Percentiles rank a stretch among this genome's conserved stretches.
These are phyloP conservation scores for Hyperoplus immaculatus DNA, from an alignment of 2,797 vertebrate species.

Conservation along the genomic window DNA sequence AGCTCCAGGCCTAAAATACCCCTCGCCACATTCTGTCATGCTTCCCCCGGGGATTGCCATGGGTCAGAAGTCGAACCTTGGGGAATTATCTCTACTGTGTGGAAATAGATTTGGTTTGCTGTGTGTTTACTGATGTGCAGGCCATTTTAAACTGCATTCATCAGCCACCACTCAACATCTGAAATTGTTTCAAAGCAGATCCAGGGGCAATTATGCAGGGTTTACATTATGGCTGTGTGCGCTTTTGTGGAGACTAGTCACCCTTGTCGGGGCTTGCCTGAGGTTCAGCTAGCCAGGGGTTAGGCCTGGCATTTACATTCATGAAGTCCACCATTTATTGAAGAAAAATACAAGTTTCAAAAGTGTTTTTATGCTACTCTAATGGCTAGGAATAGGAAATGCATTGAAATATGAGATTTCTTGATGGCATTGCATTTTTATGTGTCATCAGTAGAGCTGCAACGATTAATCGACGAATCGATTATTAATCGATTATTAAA, in stretches of 20 bases:
- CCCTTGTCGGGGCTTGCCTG: neutral
- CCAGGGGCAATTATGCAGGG: neutral
- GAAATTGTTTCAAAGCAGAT: constrained; percentile 1
- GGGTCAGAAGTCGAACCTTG: constrained; percentile 57
- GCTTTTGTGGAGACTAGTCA: neutral
- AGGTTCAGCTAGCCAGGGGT: neutral
- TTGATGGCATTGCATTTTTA: neutral
- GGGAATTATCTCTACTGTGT: constrained; percentile 61
- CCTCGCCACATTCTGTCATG: constrained; percentile 66
- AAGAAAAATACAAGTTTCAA: neutral
- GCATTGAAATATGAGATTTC: neutral
- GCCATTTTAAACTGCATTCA: neutral
- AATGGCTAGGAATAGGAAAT: neutral
- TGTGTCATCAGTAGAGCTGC: neutral
- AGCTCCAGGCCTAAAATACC: constrained; percentile 79
- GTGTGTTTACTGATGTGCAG: constrained; percentile 38
- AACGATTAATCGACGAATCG: no score
- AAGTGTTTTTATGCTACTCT: neutral
- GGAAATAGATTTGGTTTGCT: constrained; percentile 53
- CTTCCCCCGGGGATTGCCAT: constrained; percentile 54
- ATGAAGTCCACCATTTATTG: neutral
- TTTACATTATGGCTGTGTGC: neutral
- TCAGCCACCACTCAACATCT: neutral
- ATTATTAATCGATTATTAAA: no score
- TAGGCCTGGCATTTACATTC: neutral